Percentiles rank a stretch among this genome's conserved stretches.
phyloP scores from a whole-genome alignment of 2,113 vertebrate species.

The Dipodomys stephensi region DNA sequence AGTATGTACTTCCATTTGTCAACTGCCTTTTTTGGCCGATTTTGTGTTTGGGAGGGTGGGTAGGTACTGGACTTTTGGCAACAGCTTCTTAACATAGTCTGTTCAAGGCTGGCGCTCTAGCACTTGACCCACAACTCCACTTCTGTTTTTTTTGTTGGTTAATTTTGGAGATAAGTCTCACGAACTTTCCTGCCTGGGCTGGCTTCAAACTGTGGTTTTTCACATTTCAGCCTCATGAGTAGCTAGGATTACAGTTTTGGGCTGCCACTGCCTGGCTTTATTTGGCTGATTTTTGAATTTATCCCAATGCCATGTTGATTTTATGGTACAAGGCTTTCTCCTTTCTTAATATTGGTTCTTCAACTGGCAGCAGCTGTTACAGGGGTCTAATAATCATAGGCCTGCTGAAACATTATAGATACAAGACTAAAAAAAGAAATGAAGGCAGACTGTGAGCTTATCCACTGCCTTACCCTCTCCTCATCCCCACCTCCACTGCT shows the following conservation, averaged over 20 bases:
- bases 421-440: not conserved
- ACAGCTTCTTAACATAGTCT: no score
- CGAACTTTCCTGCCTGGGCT: no score
- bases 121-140: no score
- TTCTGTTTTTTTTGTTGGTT: no score
- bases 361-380: not conserved
- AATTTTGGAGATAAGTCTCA: no score
- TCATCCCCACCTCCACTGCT: not conserved
- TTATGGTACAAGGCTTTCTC: slow-evolving; percentile 16
- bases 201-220: no score
- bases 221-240: no score
- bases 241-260: no score
- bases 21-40: not conserved
- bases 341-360: slow-evolving; percentile 8
- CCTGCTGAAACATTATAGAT: slow-evolving; percentile 10
- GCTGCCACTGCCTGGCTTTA: not conserved
- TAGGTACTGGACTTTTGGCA: no score
- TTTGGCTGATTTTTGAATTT: not conserved
- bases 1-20: not conserved
- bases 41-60: not conserved
- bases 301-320: not conserved
- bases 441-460: not conserved
- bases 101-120: no score
- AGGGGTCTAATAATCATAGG: not conserved
- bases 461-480: not conserved